A percentile compares a stretch with the other conserved stretches of the same genome.
Conservation (phyloP, 2,888 invertebrate genomes). For the Limenitis camilla region DNA sequence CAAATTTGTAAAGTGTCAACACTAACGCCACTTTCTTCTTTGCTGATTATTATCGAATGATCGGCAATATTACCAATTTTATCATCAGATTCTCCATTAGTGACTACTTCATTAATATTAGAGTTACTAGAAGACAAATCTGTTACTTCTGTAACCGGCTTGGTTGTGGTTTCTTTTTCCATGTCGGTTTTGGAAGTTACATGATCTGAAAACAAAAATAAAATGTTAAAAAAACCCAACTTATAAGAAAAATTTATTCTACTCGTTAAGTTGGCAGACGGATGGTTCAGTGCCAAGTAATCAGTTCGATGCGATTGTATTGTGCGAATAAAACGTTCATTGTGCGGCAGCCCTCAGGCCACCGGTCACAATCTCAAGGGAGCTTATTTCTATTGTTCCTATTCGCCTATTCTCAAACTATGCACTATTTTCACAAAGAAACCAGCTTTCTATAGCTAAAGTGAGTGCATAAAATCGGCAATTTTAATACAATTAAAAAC, state of each 20-base stretch:
- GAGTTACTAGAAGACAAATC: conserved; percentile 33
- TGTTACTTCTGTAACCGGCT: conserved; percentile 33
- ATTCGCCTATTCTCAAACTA: conserved; percentile 35
- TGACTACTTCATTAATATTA: conserved; percentile 34
- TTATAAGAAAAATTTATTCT: conserved; percentile 15
- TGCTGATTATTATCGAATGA: conserved; percentile 29
- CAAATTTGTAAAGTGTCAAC: conserved; percentile 37
- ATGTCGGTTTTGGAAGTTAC: conserved; percentile 52
- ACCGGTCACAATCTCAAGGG: conserved; percentile 44
- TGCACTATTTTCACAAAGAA: conserved; percentile 14
- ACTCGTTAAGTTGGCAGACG: conserved; percentile 13
- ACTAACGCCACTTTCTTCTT: conserved; percentile 45
- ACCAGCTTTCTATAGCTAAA: conserved; percentile 6
- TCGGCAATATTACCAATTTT: conserved; percentile 33
- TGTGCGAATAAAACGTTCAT: conserved; percentile 37
- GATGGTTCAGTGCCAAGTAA: conserved; percentile 33
- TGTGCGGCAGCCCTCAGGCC: conserved; percentile 42
- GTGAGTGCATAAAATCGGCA: not conserved
- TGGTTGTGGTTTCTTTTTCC: conserved; percentile 50
- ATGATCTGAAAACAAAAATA: conserved; percentile 63
- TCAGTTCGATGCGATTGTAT: conserved; percentile 43
- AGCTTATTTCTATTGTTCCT: conserved; percentile 46
- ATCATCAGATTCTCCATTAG: conserved; percentile 27
- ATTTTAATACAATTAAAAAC: not conserved
- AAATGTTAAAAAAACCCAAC: conserved; percentile 19